A percentile compares a stretch with the other conserved stretches of the same genome.
phyloP scores from a whole-genome alignment of 2,113 vertebrate species.

The Pyxicephalus adspersus region DNA sequence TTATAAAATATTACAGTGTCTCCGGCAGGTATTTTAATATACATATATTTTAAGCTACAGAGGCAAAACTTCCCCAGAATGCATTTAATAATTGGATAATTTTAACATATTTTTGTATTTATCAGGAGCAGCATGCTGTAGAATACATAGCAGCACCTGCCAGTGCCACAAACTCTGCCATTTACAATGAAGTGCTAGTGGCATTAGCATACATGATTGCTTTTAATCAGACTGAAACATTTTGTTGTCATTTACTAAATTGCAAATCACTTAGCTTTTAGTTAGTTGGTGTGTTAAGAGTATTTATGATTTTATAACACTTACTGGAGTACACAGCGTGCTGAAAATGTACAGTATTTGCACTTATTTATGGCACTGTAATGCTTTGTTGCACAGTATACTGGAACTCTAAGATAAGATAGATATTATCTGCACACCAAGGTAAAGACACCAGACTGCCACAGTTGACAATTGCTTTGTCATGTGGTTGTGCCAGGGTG shows the following conservation, averaged over 20 bases:
- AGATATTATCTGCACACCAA: too few species aligned
- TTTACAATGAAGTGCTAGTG: neutral
- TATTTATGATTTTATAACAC: neutral
- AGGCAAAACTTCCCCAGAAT: too few species aligned
- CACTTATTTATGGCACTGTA: neutral
- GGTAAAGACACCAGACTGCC: too few species aligned
- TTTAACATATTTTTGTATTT: neutral
- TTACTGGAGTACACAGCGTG: neutral
- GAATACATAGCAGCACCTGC: constrained; percentile 7
- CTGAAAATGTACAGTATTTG: neutral
- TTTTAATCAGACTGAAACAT: constrained; percentile 27
- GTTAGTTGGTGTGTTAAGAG: constrained; percentile 4
- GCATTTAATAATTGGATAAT: too few species aligned
- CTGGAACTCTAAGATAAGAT: too few species aligned
- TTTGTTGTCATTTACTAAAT: constrained; percentile 14
- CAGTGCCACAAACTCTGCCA: neutral
- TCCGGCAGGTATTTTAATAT: too few species aligned
- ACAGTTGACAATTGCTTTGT: too few species aligned
- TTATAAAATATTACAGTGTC: too few species aligned
- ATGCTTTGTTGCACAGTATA: too few species aligned
- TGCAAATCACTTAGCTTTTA: constrained; percentile 30
- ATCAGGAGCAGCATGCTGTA: neutral
- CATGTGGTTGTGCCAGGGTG: too few species aligned
- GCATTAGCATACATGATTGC: constrained; percentile 23
- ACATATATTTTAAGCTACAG: too few species aligned